Base-by-base conservation (phyloP, 2,797 vertebrate genomes). In the Numenius phaeopus region DNA sequence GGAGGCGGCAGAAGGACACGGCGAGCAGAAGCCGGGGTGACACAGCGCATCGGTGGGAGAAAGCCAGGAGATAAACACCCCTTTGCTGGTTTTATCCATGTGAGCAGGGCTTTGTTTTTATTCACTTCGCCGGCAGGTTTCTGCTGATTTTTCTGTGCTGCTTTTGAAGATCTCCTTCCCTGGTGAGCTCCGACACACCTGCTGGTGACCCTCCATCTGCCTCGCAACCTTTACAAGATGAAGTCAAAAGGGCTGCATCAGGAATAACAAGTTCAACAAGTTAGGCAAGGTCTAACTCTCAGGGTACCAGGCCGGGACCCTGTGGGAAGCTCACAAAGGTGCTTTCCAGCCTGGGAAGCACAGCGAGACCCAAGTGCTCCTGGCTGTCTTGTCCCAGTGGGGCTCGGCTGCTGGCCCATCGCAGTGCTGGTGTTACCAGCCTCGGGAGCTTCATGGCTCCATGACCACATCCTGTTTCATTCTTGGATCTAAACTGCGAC, bases 151-250 rank as follows among this genome's bases (percentile, higher is more conserved):
- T 82, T 76, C 76, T 0, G 2, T 24, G 47, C 75, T 3, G 34
- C 76, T 91, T 97, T 90, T 94, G 93, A 96, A 95, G 94, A 73
- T 87, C 58, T 83, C 62, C 82, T 69, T 97, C 82, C 84, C 90
- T 0, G 11, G 79, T 57, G 69, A 94, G 92, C 94, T 61, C 83
- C 1, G 1, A 58, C 61, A 59, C 49, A 27, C 0, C 2, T 32
- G 52, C 88, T 54, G 54, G 61, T 92, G 94, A 91, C 97, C 87
- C 69, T 93, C 65, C 57, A 39, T 75, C 94, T 92, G 89, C 92
- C 78, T 89, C 26, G 1, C 71, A 65, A 77, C 78, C 39, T 95
- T 85, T 92, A 92, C 95, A 89, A 94, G 84, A 55, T 42, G 65
- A 58, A 91, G 87, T 40, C n/a, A 4, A 86, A 92, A 95, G 89